Evolutionary conservation across 2,888 invertebrate species (phyloP).

Genomic region (Chrysolina oricalcia): DNA sequence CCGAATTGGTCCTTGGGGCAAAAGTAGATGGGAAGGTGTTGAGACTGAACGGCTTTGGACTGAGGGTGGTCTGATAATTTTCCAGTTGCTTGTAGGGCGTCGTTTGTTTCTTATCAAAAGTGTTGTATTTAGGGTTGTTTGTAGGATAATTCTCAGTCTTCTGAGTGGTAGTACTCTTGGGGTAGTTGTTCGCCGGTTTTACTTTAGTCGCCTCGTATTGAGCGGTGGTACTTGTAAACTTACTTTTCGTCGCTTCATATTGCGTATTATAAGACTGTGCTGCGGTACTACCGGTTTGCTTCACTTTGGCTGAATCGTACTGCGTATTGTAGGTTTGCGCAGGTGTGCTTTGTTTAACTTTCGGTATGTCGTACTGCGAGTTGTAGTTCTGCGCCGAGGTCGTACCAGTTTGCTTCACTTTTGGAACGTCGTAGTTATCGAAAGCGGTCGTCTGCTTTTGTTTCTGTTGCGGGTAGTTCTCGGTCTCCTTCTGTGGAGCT

Average conservation of each 20-base stretch:
- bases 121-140: conserved; percentile 59
- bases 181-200: conserved; percentile 38
- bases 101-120: conserved; percentile 62
- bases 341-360: conserved; percentile 44
- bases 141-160: conserved; percentile 60
- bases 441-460: conserved; percentile 47
- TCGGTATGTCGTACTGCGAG: conserved; percentile 55
- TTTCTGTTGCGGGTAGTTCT: conserved; percentile 63
- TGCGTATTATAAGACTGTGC: conserved; percentile 54
- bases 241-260: conserved; percentile 56
- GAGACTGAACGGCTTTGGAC: conserved; percentile 63
- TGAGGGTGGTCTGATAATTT: conserved; percentile 65
- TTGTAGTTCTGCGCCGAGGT: conserved; percentile 54
- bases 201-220: conserved; percentile 57
- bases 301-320: conserved; percentile 56
- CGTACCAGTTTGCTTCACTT: conserved; percentile 50
- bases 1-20: conserved; percentile 66
- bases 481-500: conserved; percentile 59
- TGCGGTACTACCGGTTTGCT: conserved; percentile 50
- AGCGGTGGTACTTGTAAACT: conserved; percentile 50
- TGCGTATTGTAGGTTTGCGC: conserved; percentile 34
- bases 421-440: conserved; percentile 56
- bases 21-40: conserved; percentile 66
- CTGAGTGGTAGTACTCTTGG: conserved; percentile 48
- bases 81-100: conserved; percentile 61